Base-by-base conservation (phyloP, 2,797 vertebrate genomes). In the Discoglossus pictus region DNA sequence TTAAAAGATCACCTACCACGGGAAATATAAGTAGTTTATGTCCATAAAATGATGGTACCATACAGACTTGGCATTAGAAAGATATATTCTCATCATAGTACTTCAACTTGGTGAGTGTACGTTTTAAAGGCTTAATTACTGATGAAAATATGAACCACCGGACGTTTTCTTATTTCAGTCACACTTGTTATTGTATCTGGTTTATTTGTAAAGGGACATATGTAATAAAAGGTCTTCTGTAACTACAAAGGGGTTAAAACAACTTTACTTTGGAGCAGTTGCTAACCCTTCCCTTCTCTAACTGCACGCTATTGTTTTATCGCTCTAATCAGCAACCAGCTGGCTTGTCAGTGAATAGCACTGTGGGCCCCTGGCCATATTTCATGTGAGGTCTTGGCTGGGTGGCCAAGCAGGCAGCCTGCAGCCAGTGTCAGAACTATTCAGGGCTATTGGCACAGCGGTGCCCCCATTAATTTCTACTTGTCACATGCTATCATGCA, bases 351-450 rank as follows among this genome's bases (percentile, higher is more conserved):
- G 86, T 94, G 93, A 98, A 97, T 94, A 91, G 93, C 84, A 78
- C 88, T 69, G 82, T 74, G 90, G 95, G 94, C 94, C 90, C 84
- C 78, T 89, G 87, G 92, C 94, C 94, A 95, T 92, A 74, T 94
- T 91, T 94, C 92, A 94, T 98, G 94, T 97, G 94, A 94, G 95
- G 94, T 98, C 95, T 94, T 93, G 93, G 93, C 92, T 88, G 85
- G 85, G 89, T 86, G 82, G 83, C 90, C 80, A 83, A 82, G 81
- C 86, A 88, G 86, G 87, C 87, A 84, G 87, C 86, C 87, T 85
- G 87, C 87, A 88, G 86, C 86, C 82, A 83, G 83, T 89, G 87
- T 89, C 86, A 83, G 65, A 75, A 80, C 83, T 84, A 90, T 90
- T 92, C 79, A 85, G 81, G 80, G 85, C 53, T 63, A 58, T 90